Evolutionary conservation across 2,888 invertebrate genomes (phyloP), one percentile per base, ranked within the genome.

Genomic region (Dioctria linearis): DNA sequence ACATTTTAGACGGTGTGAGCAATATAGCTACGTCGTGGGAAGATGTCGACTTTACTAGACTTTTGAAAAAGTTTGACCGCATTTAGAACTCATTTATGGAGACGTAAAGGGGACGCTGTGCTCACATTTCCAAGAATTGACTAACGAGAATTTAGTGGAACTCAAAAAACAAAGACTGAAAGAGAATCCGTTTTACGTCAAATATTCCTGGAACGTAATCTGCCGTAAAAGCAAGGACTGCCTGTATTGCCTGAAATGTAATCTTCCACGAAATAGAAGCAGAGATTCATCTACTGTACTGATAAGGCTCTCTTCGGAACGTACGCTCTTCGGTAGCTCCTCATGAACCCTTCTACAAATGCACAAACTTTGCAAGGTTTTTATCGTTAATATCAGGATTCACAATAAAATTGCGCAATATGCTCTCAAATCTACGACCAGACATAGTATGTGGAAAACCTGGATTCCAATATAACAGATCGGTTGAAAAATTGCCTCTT

Each of bases 191-290:
- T n/a, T n/a, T n/a, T n/a, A n/a, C n/a, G n/a, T n/a, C n/a, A n/a
- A n/a, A n/a, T n/a, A n/a, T n/a, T n/a, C n/a, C n/a, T n/a, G n/a
- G n/a, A n/a, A n/a, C n/a, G n/a, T n/a, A n/a, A n/a, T n/a, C n/a
- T n/a, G n/a, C n/a, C n/a, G n/a, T n/a, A n/a, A n/a, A n/a, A n/a
- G n/a, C n/a, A n/a, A n/a, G n/a, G n/a, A n/a, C n/a, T n/a, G n/a
- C n/a, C n/a, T 66, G 25, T 66, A 42, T 66, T 66, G 66, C 40
- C 66, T 66, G 42, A 66, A 66, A 66, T 66, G 66, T 66, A 66
- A 66, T 57, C 25, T 25, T 25, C 57, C 57, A 13, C 3, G 57
- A 13, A 57, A 57, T 5, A 57, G 57, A 4, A 57, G 25, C 5
- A 1, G 65, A 8, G 39, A 65, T 65, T 65, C 65, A 65, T 65